Conservation (phyloP, 2,888 invertebrate species). For the Drosophila siamana region DNA sequence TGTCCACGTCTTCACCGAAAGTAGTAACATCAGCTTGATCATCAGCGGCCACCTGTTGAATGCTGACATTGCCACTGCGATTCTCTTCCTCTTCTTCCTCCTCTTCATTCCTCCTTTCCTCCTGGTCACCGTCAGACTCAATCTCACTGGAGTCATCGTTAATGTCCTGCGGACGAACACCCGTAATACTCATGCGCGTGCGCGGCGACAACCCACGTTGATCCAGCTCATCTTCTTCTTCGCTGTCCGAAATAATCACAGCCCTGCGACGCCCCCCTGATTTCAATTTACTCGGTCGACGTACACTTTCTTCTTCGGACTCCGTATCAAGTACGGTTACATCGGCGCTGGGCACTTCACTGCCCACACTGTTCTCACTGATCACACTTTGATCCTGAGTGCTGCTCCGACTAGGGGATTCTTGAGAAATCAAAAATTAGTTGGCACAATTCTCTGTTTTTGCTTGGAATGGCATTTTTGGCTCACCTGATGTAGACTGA, state of each 20-base stretch:
- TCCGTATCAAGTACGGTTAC: constrained; percentile 55
- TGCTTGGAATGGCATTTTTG: background rate
- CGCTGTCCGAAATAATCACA: constrained; percentile 57
- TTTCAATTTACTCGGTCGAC: background rate
- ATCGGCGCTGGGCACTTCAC: constrained; percentile 9
- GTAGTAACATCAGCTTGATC: constrained; percentile 5
- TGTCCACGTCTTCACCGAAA: background rate
- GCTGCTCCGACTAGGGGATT: constrained; percentile 33
- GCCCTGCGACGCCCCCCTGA: constrained; percentile 6
- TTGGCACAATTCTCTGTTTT: background rate
- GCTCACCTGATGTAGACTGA: constrained; percentile 50
- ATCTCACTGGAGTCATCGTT: constrained; percentile 80
- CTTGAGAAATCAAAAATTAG: constrained; percentile 22
- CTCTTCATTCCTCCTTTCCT: background rate
- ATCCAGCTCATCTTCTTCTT: constrained; percentile 77
- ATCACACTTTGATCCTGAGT: background rate
- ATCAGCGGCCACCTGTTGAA: background rate
- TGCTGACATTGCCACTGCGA: background rate
- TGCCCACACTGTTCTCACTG: background rate
- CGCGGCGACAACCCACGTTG: constrained; percentile 78
- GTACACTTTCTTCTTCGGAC: constrained; percentile 21
- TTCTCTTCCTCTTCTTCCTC: constrained; percentile 25
- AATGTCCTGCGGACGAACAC: constrained; percentile 80
- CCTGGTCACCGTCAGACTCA: constrained; percentile 62
- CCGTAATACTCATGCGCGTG: constrained; percentile 84